Evolutionary conservation across 2,797 vertebrate species (phyloP), one percentile per base, ranked within the genome.

Genomic region (Pteronotus mesoamericanus): DNA sequence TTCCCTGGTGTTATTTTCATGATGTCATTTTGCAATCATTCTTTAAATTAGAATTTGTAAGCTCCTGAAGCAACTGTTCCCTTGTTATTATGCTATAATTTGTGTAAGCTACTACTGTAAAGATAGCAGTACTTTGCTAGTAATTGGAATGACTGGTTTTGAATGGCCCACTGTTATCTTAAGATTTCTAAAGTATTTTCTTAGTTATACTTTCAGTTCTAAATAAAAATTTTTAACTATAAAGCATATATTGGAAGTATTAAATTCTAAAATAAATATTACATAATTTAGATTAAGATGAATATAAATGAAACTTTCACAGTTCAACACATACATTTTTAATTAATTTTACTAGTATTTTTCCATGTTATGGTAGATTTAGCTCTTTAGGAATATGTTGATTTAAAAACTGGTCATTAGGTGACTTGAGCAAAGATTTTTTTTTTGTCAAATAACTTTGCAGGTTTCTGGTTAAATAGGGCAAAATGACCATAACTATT

Each of bases 1-100:
- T 94, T 92, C 53, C 26, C 83, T 85, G 48, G 39, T 92, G 18
- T 85, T 91, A 69, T 85, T 95, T 94, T 91, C 55, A 39, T 85
- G 21, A 71, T 72, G 44, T 48, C 32, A 69, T 69, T 29, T 69
- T 92, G 55, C 16, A 86, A 2, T 83, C 14, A 37, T 69, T 96
- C n/a, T 46, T 22, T 42, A n/a, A 64, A 44, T 85, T 83, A 87
- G 69, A 96, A 83, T 96, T 8, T 5, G 1, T 42, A 66, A 95
- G 29, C 29, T 92, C 11, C 53, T 71, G 29, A 39, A 82, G 32
- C 48, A 68, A 90, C 61, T 53, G 29, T 75, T 86, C 10, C 10
- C 18, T 87, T 92, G 55, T 83, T 86, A 44, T 83, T 86, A 34
- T 94, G 34, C 32, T 94, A 5, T 86, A 55, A 79, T 94, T 89